These are phyloP conservation scores for Arrhopalites spinosus DNA, from an alignment of 2,888 invertebrate species.

Conservation along the genomic window DNA sequence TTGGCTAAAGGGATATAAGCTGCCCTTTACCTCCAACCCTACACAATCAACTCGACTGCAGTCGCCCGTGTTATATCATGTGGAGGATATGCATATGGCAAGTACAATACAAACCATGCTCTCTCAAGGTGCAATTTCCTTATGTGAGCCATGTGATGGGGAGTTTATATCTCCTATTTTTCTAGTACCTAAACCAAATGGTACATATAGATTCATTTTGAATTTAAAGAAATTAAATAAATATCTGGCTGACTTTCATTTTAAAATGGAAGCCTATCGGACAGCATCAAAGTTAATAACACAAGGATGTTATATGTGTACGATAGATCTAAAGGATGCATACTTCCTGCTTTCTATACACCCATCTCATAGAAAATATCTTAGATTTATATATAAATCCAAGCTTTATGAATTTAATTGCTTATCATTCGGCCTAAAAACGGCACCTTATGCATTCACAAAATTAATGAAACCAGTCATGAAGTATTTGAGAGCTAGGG, in stretches of 20 bases:
- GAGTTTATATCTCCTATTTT: constrained; percentile 25
- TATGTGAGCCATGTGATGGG: neutral
- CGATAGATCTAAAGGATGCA: too few relatives aligned
- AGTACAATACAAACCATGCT: neutral
- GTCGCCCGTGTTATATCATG: neutral
- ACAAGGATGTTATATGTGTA: neutral
- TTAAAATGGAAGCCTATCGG: constrained; percentile 29
- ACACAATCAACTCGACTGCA: neutral
- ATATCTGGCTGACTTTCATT: constrained; percentile 12
- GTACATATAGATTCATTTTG: constrained; percentile 14
- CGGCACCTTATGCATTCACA: constrained; percentile 16
- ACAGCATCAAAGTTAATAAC: constrained; percentile 1
- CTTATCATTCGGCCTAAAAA: constrained; percentile 11
- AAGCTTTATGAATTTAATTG: constrained; percentile 14
- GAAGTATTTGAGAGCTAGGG: neutral
- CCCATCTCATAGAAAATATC: neutral
- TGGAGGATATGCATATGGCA: too few relatives aligned
- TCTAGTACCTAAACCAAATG: constrained; percentile 16
- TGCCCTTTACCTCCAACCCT: neutral
- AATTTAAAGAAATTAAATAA: constrained; percentile 12
- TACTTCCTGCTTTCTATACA: too few relatives aligned
- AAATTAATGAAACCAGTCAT: constrained; percentile 20
- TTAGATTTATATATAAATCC: constrained; percentile 2
- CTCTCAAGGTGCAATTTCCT: neutral
- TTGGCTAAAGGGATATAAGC: neutral